Conservation (phyloP, 2,797 vertebrate genomes). For the Anguilla megastoma region DNA sequence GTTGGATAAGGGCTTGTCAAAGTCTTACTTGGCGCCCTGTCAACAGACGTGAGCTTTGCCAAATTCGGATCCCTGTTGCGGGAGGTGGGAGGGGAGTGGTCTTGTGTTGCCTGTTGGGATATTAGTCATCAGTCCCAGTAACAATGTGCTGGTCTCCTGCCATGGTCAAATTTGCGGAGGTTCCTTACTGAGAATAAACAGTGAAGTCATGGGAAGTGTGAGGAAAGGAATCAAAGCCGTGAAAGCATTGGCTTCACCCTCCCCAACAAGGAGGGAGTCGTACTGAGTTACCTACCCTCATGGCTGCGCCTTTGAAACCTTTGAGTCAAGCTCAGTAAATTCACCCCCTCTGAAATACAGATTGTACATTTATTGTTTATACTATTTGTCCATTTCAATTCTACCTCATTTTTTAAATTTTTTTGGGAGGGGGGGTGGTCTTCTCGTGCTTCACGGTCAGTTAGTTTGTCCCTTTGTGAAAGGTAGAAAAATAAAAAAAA, state of each 20-base stretch:
- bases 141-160: constrained; percentile 5
- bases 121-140: constrained; percentile 16
- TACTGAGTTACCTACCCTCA: background rate
- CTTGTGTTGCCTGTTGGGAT: constrained; percentile 9
- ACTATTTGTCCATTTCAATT: constrained; percentile 61
- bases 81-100: background rate
- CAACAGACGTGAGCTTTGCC: constrained; percentile 3
- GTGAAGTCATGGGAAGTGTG: constrained; percentile 16
- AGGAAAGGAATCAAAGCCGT: background rate
- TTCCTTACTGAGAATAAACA: constrained; percentile 7
- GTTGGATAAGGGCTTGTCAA: background rate
- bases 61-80: background rate
- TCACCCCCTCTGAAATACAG: constrained; percentile 50
- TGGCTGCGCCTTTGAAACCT: background rate
- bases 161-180: background rate
- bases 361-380: constrained; percentile 54
- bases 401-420: constrained; percentile 76
- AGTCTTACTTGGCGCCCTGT: background rate
- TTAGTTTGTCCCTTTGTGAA: background rate
- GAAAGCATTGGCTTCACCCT: background rate
- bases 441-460: background rate
- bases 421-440: constrained; percentile 40
- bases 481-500: background rate
- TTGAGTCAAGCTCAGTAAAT: background rate
- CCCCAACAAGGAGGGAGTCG: background rate